phyloP scores from a whole-genome alignment of 2,113 vertebrate genomes.

The Thymallus thymallus region DNA sequence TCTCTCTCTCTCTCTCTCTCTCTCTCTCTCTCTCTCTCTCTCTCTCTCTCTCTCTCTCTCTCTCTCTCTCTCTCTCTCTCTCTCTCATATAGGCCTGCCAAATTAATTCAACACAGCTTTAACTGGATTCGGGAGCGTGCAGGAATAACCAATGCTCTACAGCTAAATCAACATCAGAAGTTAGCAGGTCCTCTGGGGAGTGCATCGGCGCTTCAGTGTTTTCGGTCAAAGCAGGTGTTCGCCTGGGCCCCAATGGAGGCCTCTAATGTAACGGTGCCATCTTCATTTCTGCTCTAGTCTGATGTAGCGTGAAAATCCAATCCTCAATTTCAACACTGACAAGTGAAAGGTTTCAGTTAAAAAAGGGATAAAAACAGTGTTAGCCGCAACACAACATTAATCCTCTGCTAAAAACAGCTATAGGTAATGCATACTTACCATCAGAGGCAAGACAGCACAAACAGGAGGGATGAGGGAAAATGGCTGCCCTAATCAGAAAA shows the following conservation, averaged over 20 bases:
- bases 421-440: constrained; percentile 60
- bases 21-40: constrained; percentile 4
- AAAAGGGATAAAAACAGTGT: constrained; percentile 63
- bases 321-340: constrained; percentile 68
- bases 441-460: constrained; percentile 7
- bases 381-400: constrained; percentile 70
- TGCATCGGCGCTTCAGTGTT: constrained; percentile 52
- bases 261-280: constrained; percentile 63
- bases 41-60: neutral
- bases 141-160: constrained; percentile 64
- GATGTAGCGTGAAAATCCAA: constrained; percentile 70
- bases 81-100: constrained; percentile 47
- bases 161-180: constrained; percentile 77
- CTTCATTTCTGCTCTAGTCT: constrained; percentile 67
- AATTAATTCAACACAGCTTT: constrained; percentile 72
- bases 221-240: constrained; percentile 53
- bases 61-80: neutral
- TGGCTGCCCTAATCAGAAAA: constrained; percentile 2
- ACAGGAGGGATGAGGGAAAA: constrained; percentile 35
- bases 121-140: constrained; percentile 61
- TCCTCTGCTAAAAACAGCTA: constrained; percentile 65
- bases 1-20: neutral
- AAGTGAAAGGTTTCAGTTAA: constrained; percentile 56
- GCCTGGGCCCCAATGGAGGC: constrained; percentile 49
- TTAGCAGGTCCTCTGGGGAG: constrained; percentile 49